Base-by-base conservation (phyloP, 2,797 vertebrate genomes). In the Holocentrus rufus region DNA sequence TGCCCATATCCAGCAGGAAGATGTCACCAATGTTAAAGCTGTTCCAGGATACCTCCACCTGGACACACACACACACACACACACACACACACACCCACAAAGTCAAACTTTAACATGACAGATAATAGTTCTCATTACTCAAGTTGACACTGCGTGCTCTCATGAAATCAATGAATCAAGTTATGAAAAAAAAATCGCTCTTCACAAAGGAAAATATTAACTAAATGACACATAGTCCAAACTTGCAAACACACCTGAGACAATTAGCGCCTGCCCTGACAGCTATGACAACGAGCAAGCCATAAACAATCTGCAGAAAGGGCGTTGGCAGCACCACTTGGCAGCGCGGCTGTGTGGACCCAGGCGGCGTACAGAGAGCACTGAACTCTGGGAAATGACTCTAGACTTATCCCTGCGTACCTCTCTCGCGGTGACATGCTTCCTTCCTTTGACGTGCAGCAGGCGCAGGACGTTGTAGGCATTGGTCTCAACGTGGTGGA, bases 1-100 rank as follows among this genome's bases (percentile, higher is more conserved):
- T 97, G 8, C 96, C 96, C 1, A 96, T 92, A 76, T 98, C 96
- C 91, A 98, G 84, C 62, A 98, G 85, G 82, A 97, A 98, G 57
- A 96, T 94, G 6, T 97, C 96, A 0, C 96, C 96, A 4, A 86
- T 94, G 85, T 97, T 98, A 77, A 97, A 96, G 76, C 95, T 97
- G 86, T 88, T 94, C 96, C 96, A 98, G 18, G 95, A 96, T 68
- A 97, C 87, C 0, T 95, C 94, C 64, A 96, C 95, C 96, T 96
- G 84, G 61, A 76, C 52, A 73, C 39, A 54, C 49, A 52, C 14
- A 39, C 22, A 47, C 57, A 54, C 68, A n/a, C 13, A 60, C 5
- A 17, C 1, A 46, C 20, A 65, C 23, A 57, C 27, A 34, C 7
- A 60, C 56, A 25, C 20, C 17, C 46, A 52, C 61, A 52, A 15